A percentile compares a stretch with the other conserved stretches of the same genome.
Evolutionary conservation across 1,140 invertebrate species (phyloP).

Genomic region (Cydia pomonella): DNA sequence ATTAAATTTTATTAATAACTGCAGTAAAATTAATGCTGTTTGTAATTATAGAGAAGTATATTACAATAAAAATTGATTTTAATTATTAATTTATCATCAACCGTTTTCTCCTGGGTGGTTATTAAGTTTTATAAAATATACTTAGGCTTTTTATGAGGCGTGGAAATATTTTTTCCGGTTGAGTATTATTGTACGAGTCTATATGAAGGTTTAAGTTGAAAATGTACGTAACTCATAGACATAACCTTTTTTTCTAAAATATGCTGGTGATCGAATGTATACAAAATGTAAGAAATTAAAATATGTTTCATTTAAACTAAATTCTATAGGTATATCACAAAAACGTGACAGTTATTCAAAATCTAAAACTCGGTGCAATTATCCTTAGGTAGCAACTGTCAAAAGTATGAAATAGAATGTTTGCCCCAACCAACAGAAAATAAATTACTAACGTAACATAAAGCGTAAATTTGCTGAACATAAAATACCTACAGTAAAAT

Average conservation of each 20-base stretch:
- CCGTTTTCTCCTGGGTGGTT: not conserved
- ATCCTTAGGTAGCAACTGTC: not conserved
- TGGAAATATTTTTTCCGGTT: not conserved
- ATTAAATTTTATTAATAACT: not conserved
- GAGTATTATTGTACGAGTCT: not conserved
- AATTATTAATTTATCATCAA: not conserved
- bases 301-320: too few relatives aligned
- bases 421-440: not conserved
- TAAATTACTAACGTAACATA: not conserved
- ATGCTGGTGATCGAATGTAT: too few relatives aligned
- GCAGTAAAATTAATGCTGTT: not conserved
- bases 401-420: not conserved
- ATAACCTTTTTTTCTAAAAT: too few relatives aligned
- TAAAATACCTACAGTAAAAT: conserved; percentile 36
- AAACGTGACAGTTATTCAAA: too few relatives aligned
- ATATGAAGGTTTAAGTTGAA: too few relatives aligned
- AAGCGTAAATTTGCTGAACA: conserved; percentile 18
- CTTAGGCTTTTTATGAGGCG: not conserved
- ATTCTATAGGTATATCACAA: too few relatives aligned
- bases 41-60: not conserved
- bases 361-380: not conserved
- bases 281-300: too few relatives aligned
- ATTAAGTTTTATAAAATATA: not conserved
- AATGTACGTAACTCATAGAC: too few relatives aligned
- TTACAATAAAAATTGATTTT: not conserved